Conservation (phyloP, 2,113 vertebrate genomes). For the Oxygymnocypris stewartii region DNA sequence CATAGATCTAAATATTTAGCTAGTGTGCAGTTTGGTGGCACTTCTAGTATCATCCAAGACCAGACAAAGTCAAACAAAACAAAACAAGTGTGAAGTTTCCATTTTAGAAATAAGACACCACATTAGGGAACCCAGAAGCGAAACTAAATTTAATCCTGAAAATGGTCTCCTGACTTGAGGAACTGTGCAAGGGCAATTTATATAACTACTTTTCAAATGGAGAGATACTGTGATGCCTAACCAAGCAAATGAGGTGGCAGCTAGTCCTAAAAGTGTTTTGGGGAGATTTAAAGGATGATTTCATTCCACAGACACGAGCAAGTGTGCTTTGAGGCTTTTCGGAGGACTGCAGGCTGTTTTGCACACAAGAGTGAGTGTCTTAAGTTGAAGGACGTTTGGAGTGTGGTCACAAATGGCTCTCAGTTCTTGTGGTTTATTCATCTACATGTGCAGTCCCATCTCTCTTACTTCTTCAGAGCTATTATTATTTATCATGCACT, state of each 20-base stretch:
- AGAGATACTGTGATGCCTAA: conserved; percentile 16
- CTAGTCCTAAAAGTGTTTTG: not conserved
- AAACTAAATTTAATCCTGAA: conserved; percentile 10
- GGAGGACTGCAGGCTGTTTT: conserved; percentile 21
- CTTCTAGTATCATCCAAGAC: not conserved
- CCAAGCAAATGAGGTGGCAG: conserved; percentile 16
- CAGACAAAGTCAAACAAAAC: conserved; percentile 17
- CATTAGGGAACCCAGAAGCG: not conserved
- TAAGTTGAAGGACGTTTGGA: conserved; percentile 24
- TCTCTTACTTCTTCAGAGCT: conserved; percentile 17
- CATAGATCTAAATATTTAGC: not conserved
- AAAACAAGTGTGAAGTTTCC: not conserved
- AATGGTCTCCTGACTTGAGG: not conserved
- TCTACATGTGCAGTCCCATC: conserved; percentile 30
- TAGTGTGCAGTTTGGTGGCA: not conserved
- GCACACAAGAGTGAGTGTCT: conserved; percentile 16
- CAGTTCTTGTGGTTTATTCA: conserved; percentile 13
- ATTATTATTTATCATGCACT: conserved; percentile 28
- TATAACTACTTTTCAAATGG: conserved; percentile 10
- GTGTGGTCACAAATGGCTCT: not conserved
- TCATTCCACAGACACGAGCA: not conserved
- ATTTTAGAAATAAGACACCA: conserved; percentile 16
- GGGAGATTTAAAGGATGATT: conserved; percentile 14
- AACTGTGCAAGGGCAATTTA: conserved; percentile 13
- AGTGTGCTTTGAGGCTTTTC: conserved; percentile 3